Evolutionary conservation across 2,113 vertebrate species (phyloP).

Genomic region (Semnopithecus entellus): DNA sequence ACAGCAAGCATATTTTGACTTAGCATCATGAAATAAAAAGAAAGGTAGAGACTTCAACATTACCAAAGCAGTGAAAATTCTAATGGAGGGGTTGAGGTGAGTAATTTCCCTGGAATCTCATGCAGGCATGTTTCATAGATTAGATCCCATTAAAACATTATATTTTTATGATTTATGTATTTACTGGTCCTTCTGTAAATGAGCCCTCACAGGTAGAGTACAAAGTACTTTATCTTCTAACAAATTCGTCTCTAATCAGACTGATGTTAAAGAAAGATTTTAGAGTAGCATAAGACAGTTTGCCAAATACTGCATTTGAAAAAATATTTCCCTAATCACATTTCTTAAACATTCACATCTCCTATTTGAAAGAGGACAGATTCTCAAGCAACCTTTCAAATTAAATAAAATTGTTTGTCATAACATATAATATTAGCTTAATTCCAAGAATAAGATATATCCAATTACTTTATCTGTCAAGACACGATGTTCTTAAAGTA

Average conservation of each 20-base stretch:
- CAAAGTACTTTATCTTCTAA: conserved; percentile 6
- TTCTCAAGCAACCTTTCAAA: conserved; percentile 51
- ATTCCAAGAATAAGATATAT: conserved; percentile 31
- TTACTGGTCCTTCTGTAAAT: conserved; percentile 9
- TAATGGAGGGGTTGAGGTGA: neutral
- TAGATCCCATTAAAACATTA: neutral
- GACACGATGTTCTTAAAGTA: conserved; percentile 4
- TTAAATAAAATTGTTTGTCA: conserved; percentile 44
- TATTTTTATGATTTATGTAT: neutral
- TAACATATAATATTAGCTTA: conserved; percentile 4
- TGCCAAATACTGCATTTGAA: conserved; percentile 24
- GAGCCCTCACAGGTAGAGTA: neutral
- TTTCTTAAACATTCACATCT: conserved; percentile 52
- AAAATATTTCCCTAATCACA: conserved; percentile 32
- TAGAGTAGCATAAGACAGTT: neutral
- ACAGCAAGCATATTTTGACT: conserved; percentile 33
- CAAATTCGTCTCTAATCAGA: neutral
- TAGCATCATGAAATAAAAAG: conserved; percentile 10
- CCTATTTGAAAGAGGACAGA: neutral
- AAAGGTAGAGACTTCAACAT: neutral
- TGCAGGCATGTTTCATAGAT: neutral
- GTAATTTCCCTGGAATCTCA: neutral
- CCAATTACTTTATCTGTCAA: conserved; percentile 44
- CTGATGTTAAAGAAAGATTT: conserved; percentile 19
- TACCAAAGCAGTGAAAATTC: conserved; percentile 2